Base-by-base conservation (phyloP, 2,888 invertebrate species). In the Philereme vetulata region DNA sequence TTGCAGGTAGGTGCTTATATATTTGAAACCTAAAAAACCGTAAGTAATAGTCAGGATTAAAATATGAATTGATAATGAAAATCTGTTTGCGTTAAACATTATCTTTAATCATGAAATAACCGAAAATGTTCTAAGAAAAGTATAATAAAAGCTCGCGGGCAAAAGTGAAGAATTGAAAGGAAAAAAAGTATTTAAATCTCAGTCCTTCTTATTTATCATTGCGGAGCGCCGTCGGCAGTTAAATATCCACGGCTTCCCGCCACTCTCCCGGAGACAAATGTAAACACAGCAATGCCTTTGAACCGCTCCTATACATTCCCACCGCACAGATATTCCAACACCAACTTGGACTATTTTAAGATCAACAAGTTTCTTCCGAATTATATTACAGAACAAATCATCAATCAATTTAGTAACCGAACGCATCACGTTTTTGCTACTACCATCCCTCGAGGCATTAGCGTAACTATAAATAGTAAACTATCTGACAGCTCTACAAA, bases 161-260 rank as follows among this genome's bases (percentile, higher is more conserved):
- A 74, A 75, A 79, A 75, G 72, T 72, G 72, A 76, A 77, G 76
- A 80, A 83, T 77, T 76, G 75, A 76, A 80, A 81, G 76, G 77
- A 81, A 86, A 67, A n/a, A 85, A 88, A 85, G 83, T 86, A 87
- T 87, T 88, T 86, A 88, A 88, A 88, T 86, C 84, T 79, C 78
- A 76, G 81, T 76, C 77, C 78, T 80, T 85, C 81, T 82, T 88
- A 86, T 89, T 88, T 89, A 84, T 86, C 84, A 87, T 87, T 81
- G 78, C 76, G 75, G 78, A 82, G 76, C 82, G 84, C 86, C 81
- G 76, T 65, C 77, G 80, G 88, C 82, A 83, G 85, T 87, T 87
- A 86, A 88, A 89, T 87, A 88, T 86, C 86, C 82, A 82, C 77
- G 83, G 82, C 76, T 78, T 77, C 80, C 79, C 76, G 72, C 66